These are phyloP conservation scores for Malurus alboscapulatus DNA, from an alignment of 2,113 vertebrate species.

Conservation along the genomic window DNA sequence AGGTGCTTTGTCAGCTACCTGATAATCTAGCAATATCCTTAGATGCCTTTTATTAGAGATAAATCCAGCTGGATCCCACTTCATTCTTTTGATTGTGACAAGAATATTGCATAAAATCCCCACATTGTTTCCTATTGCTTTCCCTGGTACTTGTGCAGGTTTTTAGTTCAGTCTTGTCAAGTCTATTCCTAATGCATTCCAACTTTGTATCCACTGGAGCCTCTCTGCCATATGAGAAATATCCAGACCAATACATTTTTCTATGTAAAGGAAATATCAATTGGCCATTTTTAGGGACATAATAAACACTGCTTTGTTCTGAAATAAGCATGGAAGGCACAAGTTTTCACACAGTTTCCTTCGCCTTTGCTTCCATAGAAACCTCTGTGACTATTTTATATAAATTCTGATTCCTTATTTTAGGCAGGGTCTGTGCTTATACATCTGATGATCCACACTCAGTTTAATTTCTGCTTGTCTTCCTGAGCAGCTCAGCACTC, in stretches of 20 bases:
- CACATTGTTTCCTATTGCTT: background rate
- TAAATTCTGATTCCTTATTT: background rate
- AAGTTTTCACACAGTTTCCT: background rate
- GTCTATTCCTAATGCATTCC: background rate
- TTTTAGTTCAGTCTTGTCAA: background rate
- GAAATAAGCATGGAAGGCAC: background rate
- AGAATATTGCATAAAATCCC: background rate
- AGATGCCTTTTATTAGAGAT: background rate
- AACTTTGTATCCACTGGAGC: background rate
- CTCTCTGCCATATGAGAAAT: background rate
- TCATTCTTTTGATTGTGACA: background rate
- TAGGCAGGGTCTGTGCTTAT: background rate
- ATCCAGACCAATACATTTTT: background rate
- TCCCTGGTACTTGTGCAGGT: background rate
- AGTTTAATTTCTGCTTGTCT: background rate
- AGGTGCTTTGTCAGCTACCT: background rate
- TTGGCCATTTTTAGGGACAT: background rate
- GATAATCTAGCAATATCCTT: background rate
- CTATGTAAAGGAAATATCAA: background rate
- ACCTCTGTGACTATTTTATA: background rate
- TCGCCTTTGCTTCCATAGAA: background rate
- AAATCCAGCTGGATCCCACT: background rate
- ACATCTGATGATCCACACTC: background rate
- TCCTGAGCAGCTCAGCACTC: background rate
- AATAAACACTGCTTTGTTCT: background rate